Base-by-base conservation (phyloP, 1,140 invertebrate genomes). In the Philotrypesis tridentata region DNA sequence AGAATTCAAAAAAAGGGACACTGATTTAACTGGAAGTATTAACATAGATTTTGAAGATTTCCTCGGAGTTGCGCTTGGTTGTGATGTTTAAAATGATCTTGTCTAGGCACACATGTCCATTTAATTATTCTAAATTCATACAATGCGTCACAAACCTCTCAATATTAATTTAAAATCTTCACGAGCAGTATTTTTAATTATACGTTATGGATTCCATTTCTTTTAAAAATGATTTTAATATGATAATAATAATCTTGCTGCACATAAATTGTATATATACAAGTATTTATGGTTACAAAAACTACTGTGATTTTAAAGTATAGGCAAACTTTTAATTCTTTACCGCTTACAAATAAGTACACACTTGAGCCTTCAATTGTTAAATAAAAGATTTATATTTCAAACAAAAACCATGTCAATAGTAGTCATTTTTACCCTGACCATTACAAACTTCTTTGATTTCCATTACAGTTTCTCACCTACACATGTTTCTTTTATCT, bases 21-120 rank as follows among this genome's bases (percentile, higher is more conserved):
- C 93, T 0, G 93, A 96, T 83, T 93, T 95, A 91, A 94, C 94
- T 85, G 97, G 97, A 61, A 91, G 93, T 17, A 96, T 97, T 72
- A 95, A 94, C 5, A 95, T 98, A 87, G 93, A 89, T 43, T 98
- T 97, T 88, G 97, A 98, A 93, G 97, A 98, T 87, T 98, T 97
- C 86, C 89, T 97, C 65, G 93, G 92, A 82, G 92, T 97, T 82
- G 95, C 96, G 79, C 92, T 97, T 25, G 94, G 93, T 85, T 95
- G 95, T 89, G 94, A 94, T 60, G 92, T 94, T 81, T 95, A 91
- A 93, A 68, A 80, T 33, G 21, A 60, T 75, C 43, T 33, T 48
- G n/a, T 27, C 5, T 29, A 55, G 2, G 43, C 37, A 27, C 55
- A 43, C 2, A 23, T 25, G 40, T 23, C 29, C 65, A 25, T 65